Percentiles rank a stretch among this genome's conserved stretches.
phyloP scores from a whole-genome alignment of 1,140 invertebrate species.

The Teleogryllus occipitalis region DNA sequence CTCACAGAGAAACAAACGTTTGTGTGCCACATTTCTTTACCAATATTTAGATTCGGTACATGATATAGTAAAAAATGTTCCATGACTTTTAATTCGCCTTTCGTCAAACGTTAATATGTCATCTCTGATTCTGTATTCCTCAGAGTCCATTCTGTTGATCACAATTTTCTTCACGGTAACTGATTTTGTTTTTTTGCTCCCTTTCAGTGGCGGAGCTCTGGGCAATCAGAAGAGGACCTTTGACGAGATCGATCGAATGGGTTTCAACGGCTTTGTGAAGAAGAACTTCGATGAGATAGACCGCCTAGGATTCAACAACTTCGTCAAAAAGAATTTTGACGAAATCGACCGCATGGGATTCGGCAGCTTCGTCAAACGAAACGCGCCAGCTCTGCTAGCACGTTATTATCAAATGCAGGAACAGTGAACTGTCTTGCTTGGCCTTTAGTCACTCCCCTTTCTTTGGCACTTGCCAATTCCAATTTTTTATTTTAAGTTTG shows the following conservation, averaged over 20 bases:
- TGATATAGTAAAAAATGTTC: too few species aligned
- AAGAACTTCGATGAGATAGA: conserved; percentile 56
- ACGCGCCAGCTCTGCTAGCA: conserved; percentile 8
- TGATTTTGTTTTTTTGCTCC: conserved; percentile 7
- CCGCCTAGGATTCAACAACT: conserved; percentile 32
- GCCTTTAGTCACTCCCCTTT: too few species aligned
- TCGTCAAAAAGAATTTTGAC: conserved; percentile 47
- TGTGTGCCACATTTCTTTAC: too few species aligned
- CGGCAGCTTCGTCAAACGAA: conserved; percentile 35
- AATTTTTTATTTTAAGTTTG: too few species aligned
- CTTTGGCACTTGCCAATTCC: too few species aligned
- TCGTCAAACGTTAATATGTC: too few species aligned
- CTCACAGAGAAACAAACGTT: too few species aligned
- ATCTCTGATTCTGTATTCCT: too few species aligned
- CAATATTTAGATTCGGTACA: too few species aligned
- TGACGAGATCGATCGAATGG: conserved; percentile 42
- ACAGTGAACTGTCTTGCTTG: not conserved
- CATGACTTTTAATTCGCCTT: too few species aligned
- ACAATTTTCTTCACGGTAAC: too few species aligned
- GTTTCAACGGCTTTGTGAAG: conserved; percentile 34
- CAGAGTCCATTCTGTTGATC: too few species aligned
- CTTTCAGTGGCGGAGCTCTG: conserved; percentile 30
- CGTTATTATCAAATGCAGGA: conserved; percentile 14
- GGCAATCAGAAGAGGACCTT: conserved; percentile 38
- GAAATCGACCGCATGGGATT: conserved; percentile 49